phyloP scores from a whole-genome alignment of 2,113 vertebrate genomes.

The Microcebus ravelobensis region DNA sequence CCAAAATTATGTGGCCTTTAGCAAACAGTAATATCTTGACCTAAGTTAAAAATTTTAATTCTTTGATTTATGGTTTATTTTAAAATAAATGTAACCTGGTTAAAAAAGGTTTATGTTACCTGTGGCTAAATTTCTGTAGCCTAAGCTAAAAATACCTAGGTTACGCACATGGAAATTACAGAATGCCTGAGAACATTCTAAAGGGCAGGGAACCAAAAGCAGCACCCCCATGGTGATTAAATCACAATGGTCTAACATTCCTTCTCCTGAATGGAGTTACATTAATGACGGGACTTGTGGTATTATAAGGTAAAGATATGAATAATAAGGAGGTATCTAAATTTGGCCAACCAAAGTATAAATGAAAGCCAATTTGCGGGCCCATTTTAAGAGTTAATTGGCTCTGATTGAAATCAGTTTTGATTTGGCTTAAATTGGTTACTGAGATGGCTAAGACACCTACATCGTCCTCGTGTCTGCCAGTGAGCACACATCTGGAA shows the following conservation, averaged over 20 bases:
- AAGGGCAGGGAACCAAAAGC: not conserved
- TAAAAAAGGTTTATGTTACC: not conserved
- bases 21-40: not conserved
- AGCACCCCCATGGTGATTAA: fast-evolving
- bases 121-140: not conserved
- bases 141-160: not conserved
- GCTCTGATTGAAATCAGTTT: not conserved
- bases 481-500: not conserved
- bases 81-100: not conserved
- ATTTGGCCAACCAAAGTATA: not conserved
- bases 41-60: not conserved
- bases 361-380: not conserved
- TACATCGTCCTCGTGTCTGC: not conserved
- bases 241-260: fast-evolving
- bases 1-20: not conserved
- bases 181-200: no score
- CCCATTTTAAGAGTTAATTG: not conserved
- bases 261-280: fast-evolving
- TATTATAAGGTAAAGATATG: not conserved
- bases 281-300: fast-evolving
- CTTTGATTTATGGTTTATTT: not conserved
- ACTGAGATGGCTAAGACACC: not conserved
- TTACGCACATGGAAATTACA: fast-evolving
- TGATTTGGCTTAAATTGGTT: not conserved
- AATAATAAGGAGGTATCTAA: not conserved